Evolutionary conservation across 1,140 invertebrate species (phyloP), one percentile per base, ranked within the genome.

Genomic region (Meteorus sp.): DNA sequence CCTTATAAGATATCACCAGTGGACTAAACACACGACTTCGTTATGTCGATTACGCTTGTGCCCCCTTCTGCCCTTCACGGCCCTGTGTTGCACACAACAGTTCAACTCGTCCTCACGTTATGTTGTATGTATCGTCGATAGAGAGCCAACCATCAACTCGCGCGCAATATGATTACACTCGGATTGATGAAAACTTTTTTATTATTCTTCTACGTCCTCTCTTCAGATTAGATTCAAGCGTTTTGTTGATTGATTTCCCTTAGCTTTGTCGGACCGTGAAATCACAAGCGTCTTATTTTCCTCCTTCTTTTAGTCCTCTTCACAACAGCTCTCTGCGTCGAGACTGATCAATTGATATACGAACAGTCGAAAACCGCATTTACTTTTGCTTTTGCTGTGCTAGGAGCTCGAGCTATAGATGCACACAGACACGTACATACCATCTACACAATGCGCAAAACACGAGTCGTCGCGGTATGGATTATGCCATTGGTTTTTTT

Each of bases 131-230:
- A n/a, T 48, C 45, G 47, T 33, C 23, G 13, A 13, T 27, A 33
- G 29, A 48, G 6, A n/a, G n/a, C n/a, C 27, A n/a, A 35, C 47
- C 25, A 19, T 29, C 25, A 31, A 50, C n/a, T 50, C 47, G 27
- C 47, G 47, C 22, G 13, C 22, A 20, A 48, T 48, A 48, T 11
- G 25, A 19, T 8, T 50, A 39, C 13, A 11, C 8, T 39, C 15
- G 8, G 35, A 39, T n/a, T 13, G 35, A 50, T 50, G 27, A 50
- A 50, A 25, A 50, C 33, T 50, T 50, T 25, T 50, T 50, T 50
- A 27, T 39, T 27, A 33, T 47, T 25, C 27, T 19, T 7, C 41
- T 23, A 19, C 23, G 5, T 35, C 33, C 23, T 25, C 13, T 35
- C 13, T 8, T 31, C 20, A 19, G 8, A 43, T 19, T n/a, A n/a